Evolutionary conservation across 92 coral and sea anemone species (phyloP), one percentile per base, ranked within the genome.

Genomic region (Zoanthus solanderi): DNA sequence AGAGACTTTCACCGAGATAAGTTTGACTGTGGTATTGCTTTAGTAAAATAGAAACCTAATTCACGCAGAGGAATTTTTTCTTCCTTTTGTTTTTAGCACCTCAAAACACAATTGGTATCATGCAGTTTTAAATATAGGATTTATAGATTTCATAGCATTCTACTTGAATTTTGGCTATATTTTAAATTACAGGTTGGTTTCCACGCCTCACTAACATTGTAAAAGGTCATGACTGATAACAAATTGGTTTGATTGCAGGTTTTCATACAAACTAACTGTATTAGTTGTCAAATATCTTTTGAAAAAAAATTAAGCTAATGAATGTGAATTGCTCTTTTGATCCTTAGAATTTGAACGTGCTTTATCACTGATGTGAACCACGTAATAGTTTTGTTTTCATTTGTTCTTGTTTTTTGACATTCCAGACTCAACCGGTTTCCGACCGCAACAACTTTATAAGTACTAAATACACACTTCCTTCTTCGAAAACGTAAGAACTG

Each of bases 391-490:
- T 28, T 75, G 60, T 75, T 50, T 76, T 48, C 28, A 7, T 48
- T 52, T 77, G 42, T 6, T 29, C 28, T 28, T 13, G 13, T 31
- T 12, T 50, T 50, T 77, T 18, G 7, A 31, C 66, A 48, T 77
- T 14, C 63, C n/a, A 77, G 5, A 48, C 34, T 54, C 67, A 52
- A 54, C 66, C 42, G 28, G 28, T 52, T 77, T 77, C 82, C 82
- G 68, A 77, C 82, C 82, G 53, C 82, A 53, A 31, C 16, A 32
- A 23, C 30, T 54, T 23, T 52, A 54, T 58, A 56, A 56, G 45
- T n/a, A 28, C 79, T 47, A 29, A 75, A 75, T 54, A 77, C 82
- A 29, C 82, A 52, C 54, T 77, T 54, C 82, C 82, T 77, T 12
- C 82, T 52, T 32, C 15, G 6, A 45, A 2, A 54, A 77, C 82